Evolutionary conservation across 1,140 invertebrate genomes (phyloP).

Genomic region (fruit fly (Drosophila melanogaster)): DNA sequence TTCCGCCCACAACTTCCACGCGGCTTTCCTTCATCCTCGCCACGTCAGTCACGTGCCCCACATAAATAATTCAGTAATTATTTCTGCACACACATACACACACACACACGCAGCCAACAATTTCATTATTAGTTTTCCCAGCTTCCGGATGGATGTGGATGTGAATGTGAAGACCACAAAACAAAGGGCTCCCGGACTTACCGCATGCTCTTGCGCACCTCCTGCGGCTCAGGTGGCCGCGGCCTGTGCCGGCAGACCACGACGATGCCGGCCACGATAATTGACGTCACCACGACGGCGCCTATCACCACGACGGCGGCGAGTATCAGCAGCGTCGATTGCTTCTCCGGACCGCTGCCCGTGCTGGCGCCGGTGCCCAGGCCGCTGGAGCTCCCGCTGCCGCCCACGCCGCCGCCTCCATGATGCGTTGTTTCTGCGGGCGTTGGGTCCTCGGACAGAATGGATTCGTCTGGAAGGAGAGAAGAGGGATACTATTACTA

Average conservation of each 20-base stretch:
- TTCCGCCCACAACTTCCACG: slow-evolving; percentile 3
- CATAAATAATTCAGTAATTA: slow-evolving; percentile 80
- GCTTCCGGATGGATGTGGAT: not conserved
- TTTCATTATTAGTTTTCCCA: slow-evolving; percentile 73
- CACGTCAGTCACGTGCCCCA: slow-evolving; percentile 62
- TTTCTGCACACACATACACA: slow-evolving; percentile 56
- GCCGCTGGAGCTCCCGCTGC: slow-evolving; percentile 42
- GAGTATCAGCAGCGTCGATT: slow-evolving; percentile 82
- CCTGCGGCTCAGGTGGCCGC: slow-evolving; percentile 84
- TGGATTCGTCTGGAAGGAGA: slow-evolving; percentile 76
- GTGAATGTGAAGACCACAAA: not conserved
- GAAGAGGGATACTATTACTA: not conserved
- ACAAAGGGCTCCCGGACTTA: slow-evolving; percentile 52
- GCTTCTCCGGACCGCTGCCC: slow-evolving; percentile 79
- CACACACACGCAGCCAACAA: slow-evolving; percentile 53
- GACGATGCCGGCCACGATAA: slow-evolving; percentile 84
- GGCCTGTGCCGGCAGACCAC: slow-evolving; percentile 83
- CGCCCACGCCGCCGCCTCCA: slow-evolving; percentile 50
- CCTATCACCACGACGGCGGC: slow-evolving; percentile 83
- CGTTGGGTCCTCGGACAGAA: slow-evolving; percentile 83
- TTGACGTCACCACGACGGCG: slow-evolving; percentile 84
- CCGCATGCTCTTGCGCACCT: slow-evolving; percentile 84
- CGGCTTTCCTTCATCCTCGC: slow-evolving; percentile 8
- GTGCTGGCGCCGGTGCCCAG: slow-evolving; percentile 76
- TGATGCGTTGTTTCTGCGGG: slow-evolving; percentile 84